These are phyloP conservation scores for Listronotus oregonensis DNA, from an alignment of 1,140 invertebrate genomes.

Conservation along the genomic window DNA sequence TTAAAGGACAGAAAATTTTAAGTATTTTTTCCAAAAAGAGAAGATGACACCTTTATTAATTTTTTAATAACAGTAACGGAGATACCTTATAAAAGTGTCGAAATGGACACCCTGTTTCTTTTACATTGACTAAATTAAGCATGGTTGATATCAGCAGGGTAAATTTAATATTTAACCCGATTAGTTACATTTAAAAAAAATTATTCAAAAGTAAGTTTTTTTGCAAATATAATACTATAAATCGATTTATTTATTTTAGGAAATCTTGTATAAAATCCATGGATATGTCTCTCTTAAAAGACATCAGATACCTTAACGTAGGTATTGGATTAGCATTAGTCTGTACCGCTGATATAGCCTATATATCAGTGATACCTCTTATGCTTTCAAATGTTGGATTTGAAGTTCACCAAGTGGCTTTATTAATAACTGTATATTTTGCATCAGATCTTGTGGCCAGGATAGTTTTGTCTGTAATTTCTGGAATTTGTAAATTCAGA, in stretches of 20 bases:
- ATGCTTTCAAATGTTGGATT: conserved; percentile 42
- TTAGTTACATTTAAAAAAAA: too few species aligned
- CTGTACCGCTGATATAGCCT: conserved; percentile 45
- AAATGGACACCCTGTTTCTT: too few species aligned
- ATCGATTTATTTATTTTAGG: conserved; percentile 11
- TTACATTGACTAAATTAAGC: too few species aligned
- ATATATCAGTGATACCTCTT: conserved; percentile 45
- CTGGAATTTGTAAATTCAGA: conserved; percentile 35
- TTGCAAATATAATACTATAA: too few species aligned
- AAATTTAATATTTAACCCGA: too few species aligned
- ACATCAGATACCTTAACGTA: conserved; percentile 45
- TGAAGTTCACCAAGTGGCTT: conserved; percentile 32
- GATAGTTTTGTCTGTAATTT: conserved; percentile 40
- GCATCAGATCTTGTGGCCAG: conserved; percentile 42
- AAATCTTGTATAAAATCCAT: conserved; percentile 10
- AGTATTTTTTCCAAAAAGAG: too few species aligned
- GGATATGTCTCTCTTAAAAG: conserved; percentile 46
- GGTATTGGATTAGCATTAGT: conserved; percentile 42
- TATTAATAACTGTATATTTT: conserved; percentile 45
- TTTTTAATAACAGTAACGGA: too few species aligned
- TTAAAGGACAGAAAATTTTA: too few species aligned
- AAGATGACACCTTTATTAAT: too few species aligned
- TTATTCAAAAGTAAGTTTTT: too few species aligned
- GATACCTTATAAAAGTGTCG: too few species aligned
- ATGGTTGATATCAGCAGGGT: too few species aligned